A percentile compares a stretch with the other conserved stretches of the same genome.
Evolutionary conservation across 1,140 invertebrate genomes (phyloP).

Genomic region (Drosophila kikkawai): DNA sequence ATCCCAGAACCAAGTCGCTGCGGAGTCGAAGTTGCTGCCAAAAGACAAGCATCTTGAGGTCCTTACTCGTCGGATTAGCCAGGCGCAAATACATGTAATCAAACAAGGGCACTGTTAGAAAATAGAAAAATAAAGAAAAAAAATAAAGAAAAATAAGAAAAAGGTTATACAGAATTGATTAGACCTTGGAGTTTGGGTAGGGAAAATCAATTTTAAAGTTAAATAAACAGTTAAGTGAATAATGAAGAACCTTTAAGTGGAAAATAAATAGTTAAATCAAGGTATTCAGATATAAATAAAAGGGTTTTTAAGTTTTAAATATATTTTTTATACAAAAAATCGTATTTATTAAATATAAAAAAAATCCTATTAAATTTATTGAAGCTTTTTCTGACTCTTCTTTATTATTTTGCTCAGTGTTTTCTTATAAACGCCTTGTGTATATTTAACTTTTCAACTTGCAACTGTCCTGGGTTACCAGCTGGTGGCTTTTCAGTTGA

Average conservation of each 20-base stretch:
- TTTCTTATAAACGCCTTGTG: conserved; percentile 39
- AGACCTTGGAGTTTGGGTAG: neutral
- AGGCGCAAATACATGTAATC: conserved; percentile 38
- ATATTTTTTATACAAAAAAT: neutral
- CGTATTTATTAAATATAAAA: too few relatives aligned
- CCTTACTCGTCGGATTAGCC: conserved; percentile 60
- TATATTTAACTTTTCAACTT: conserved; percentile 70
- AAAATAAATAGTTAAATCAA: neutral
- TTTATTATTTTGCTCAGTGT: conserved; percentile 14
- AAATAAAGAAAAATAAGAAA: neutral
- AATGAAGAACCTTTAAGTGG: neutral
- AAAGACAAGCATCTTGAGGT: conserved; percentile 77
- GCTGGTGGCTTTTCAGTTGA: conserved; percentile 48
- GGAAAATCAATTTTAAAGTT: neutral
- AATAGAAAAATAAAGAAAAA: neutral
- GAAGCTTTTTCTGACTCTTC: neutral
- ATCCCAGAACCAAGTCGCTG: conserved; percentile 15
- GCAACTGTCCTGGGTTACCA: conserved; percentile 41
- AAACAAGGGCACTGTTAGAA: conserved; percentile 35
- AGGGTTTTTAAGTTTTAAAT: neutral
- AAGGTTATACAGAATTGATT: neutral
- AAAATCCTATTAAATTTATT: neutral
- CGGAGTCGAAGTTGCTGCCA: conserved; percentile 24
- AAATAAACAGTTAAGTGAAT: neutral
- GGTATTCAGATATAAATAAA: neutral